Base-by-base conservation (phyloP, 2,113 vertebrate genomes). In the Salminus brasiliensis region DNA sequence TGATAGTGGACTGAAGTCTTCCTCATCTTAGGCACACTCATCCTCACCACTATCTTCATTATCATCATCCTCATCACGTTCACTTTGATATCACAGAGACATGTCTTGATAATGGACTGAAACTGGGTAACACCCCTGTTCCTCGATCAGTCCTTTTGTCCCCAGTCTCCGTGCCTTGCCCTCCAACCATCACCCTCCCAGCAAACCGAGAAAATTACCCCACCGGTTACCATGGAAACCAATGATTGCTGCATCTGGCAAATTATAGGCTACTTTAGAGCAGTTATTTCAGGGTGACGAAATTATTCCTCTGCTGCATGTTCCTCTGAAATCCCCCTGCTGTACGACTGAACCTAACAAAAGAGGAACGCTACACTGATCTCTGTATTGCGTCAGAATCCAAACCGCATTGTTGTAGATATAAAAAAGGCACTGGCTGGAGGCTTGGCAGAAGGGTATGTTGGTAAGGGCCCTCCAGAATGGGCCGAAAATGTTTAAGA, bases 161-260 rank as follows among this genome's bases (percentile, higher is more conserved):
- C 68, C 32, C 30, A 15, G 27, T 32, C 5, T 21, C 15, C 7
- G 29, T 32, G 12, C 39, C 65, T 43, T 15, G 21, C 70, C 63
- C 55, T 78, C 60, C 62, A 69, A 21, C 49, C 41, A 62, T 47
- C 36, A 4, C 30, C 23, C 18, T 69, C 59, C 52, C 11, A 30
- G 23, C 63, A 89, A 88, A 79, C 80, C 21, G 27, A 67, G 67
- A 47, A 79, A 72, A 79, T 69, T 81, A 80, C 83, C 72, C 29
- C 82, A 81, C 72, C 21, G 83, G 91, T 94, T 91, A 88, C 92
- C 91, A 94, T 94, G 93, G 93, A 92, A 90, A 94, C 93, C 84
- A 67, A 83, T 91, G 89, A 92, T 92, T 91, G 90, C 89, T 87
- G 89, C 92, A 92, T 92, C 91, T 92, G 91, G 91, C 86, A 93